These are phyloP conservation scores for Hirtodrosophila cameraria DNA, from an alignment of 2,888 invertebrate genomes.

Conservation along the genomic window DNA sequence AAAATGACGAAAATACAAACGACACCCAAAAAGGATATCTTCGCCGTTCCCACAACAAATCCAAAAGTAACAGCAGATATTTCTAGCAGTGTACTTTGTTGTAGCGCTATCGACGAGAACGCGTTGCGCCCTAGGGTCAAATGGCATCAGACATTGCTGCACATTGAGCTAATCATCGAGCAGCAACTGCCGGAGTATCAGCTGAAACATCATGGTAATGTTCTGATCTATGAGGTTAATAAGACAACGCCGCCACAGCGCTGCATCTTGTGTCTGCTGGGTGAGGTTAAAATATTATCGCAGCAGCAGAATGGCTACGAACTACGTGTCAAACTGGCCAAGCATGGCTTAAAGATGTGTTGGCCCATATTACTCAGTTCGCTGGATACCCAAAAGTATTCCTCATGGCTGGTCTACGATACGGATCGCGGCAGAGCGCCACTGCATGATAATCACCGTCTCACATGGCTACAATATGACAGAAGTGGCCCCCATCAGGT, in stretches of 20 bases:
- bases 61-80: no score
- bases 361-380: constrained; percentile 59
- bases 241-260: constrained; percentile 45
- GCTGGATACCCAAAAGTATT: constrained; percentile 34
- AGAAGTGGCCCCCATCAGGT: no score
- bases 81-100: no score
- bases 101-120: no score
- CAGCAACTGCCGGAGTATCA: constrained; percentile 54
- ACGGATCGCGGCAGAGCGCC: constrained; percentile 18
- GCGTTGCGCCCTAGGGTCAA: constrained; percentile 56
- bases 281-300: constrained; percentile 42
- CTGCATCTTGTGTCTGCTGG: constrained; percentile 49
- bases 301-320: constrained; percentile 49
- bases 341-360: constrained; percentile 4
- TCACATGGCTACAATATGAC: no score
- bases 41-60: no score
- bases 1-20: no score
- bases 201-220: constrained; percentile 16
- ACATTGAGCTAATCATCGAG: constrained; percentile 50
- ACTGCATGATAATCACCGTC: no score
- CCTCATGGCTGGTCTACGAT: constrained; percentile 57
- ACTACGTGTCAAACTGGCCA: constrained; percentile 52
- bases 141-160: constrained; percentile 48
- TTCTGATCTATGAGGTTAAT: constrained; percentile 37
- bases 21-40: no score